Evolutionary conservation across 2,797 vertebrate genomes (phyloP).

Genomic region (Malacoraja senta): DNA sequence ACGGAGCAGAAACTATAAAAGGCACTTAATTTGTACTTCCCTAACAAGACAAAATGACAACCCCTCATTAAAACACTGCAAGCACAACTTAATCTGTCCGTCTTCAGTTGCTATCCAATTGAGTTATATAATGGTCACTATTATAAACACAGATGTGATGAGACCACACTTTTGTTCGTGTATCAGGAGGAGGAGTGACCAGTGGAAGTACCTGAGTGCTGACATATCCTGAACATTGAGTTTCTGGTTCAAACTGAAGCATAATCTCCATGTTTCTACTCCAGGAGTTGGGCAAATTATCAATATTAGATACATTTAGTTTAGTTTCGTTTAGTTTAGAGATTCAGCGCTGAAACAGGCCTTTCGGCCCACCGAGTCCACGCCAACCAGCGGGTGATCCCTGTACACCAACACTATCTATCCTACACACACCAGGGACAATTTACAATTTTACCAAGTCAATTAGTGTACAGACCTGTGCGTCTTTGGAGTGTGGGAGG

Average conservation of each 20-base stretch:
- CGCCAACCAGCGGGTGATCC: no score
- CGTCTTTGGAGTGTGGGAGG: no score
- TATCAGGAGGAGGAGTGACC: not conserved
- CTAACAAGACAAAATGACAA: slow-evolving; percentile 31
- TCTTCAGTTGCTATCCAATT: slow-evolving; percentile 7
- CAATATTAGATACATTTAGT: not conserved
- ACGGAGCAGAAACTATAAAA: slow-evolving; percentile 34
- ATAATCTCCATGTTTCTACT: not conserved
- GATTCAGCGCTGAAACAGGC: no score
- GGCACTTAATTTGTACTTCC: slow-evolving; percentile 29
- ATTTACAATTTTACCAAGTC: no score
- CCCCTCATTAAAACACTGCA: slow-evolving; percentile 31
- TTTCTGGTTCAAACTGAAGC: not conserved
- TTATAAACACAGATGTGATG: not conserved
- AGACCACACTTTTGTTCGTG: not conserved
- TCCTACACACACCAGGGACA: no score
- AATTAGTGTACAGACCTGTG: no score
- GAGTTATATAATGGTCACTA: slow-evolving; percentile 12
- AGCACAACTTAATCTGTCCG: slow-evolving; percentile 27
- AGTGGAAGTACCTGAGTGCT: not conserved
- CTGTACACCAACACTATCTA: no score
- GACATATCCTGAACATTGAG: not conserved
- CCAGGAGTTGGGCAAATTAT: not conserved
- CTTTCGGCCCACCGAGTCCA: no score
- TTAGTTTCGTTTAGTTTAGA: no score